Base-by-base conservation (phyloP, 2,888 invertebrate genomes). In the Acleris literana region DNA sequence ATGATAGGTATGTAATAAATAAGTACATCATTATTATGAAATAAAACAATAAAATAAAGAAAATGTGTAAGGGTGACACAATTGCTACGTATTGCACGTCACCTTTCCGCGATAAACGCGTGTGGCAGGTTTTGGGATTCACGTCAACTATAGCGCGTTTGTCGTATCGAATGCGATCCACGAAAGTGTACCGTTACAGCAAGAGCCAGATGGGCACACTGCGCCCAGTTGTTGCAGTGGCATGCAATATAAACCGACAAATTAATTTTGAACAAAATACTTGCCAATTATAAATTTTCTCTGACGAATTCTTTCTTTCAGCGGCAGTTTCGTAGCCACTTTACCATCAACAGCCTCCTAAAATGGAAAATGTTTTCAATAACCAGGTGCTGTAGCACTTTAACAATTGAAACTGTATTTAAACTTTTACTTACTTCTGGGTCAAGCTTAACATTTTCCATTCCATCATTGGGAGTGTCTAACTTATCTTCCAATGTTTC, bases 401-500 rank as follows among this genome's bases (percentile, higher is more conserved):
- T 7, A 39, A 39, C 13, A 18, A 48, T 29, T 51, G 1, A 6
- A 29, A 56, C 11, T 1, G 16, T 3, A 44, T 44, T 57, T 5
- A 22, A 54, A 54, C 22, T 52, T 25, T 63, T 69, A 83, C 85
- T 85, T 79, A 91, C 93, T 73, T 88, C 90, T 53, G 90, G 84
- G 73, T 95, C 95, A 68, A 95, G 83, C 80, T 96, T 95, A 6
- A 96, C 93, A 74, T 94, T 96, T 82, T 96, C 96, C 92, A 96
- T 93, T 33, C 96, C 96, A 79, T 96, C 96, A 77, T 95, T 95
- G 63, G 95, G 95, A 17, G 94, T 94, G 72, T 94, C 94, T 63
- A 94, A 93, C 72, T 95, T 95, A 74, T 97, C 97, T 78, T 96
- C 97, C 53, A 97, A 88, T 0, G 97, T 97, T 84, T 97, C 97